Evolutionary conservation across 92 coral and sea anemone species (phyloP), one percentile per base, ranked within the genome.

Genomic region (Blastomussa wellsi): DNA sequence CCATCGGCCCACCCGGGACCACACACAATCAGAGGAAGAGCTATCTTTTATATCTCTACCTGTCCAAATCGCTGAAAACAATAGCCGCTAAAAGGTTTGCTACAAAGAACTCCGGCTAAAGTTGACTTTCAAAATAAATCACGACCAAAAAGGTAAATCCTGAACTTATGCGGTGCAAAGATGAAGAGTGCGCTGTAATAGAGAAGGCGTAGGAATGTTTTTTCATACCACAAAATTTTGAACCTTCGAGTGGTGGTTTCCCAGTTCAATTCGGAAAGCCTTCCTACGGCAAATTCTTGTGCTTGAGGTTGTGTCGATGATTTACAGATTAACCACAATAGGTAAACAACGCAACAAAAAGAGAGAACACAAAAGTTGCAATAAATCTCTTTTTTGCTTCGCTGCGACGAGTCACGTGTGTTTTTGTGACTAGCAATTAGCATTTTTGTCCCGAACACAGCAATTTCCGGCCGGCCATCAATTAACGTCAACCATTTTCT

Each of bases 91-190:
- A 76, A 85, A 89, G 89, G 76, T 81, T 87, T 81, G 80, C 72
- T 7, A 81, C 71, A 85, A 72, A 85, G 76, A 77, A 51, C 83
- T 81, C 76, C 84, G 73, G 75, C 47, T 24, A 19, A 37, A 57
- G 86, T 85, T 89, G 74, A 48, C 86, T 75, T 72, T 86, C 86
- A 86, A 86, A 89, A 89, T 76, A 89, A 85, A 49, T 75, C 74
- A 53, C 80, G 49, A 49, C 24, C 20, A 39, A 26, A 24, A 28
- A 31, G 48, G 44, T 20, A 74, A 83, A 72, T 62, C 81, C 48
- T 31, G 72, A 59, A 74, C 74, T 20, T 39, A 24, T 42, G 66
- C 76, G 41, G 70, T 35, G 59, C 39, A 57, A 83, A 62, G 59
- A 26, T 6, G 53, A 24, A 33, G 26, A 38, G 22, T 15, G 42